Percentiles rank a stretch among this genome's conserved stretches.
Evolutionary conservation across 1,140 invertebrate species (phyloP).

Genomic region (Arctopsyche grandis): DNA sequence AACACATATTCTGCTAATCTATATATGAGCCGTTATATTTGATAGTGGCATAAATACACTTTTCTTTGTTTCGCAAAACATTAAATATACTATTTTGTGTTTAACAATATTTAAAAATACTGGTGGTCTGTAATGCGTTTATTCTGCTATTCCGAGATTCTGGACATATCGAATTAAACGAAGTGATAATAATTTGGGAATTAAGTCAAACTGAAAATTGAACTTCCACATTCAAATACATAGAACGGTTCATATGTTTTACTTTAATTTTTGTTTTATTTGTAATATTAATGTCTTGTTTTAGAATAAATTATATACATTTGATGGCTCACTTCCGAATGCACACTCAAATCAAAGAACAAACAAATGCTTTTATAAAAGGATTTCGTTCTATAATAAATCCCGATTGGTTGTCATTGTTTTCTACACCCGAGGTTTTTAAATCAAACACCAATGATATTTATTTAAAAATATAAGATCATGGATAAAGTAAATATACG

Average conservation of each 20-base stretch:
- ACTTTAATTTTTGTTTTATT: neutral
- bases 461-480: constrained; percentile 7
- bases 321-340: constrained; percentile 98
- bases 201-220: too few species aligned
- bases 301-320: constrained; percentile 96
- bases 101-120: too few species aligned
- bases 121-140: too few species aligned
- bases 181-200: too few species aligned
- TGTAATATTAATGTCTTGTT: constrained; percentile 55
- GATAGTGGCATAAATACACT: too few species aligned
- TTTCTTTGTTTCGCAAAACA: too few species aligned
- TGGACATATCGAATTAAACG: too few species aligned
- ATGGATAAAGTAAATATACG: neutral
- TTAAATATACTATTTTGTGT: too few species aligned
- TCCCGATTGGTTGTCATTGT: constrained; percentile 93
- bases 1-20: constrained; percentile 54
- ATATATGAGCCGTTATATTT: too few species aligned
- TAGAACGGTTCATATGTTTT: neutral
- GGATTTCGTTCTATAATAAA: constrained; percentile 97
- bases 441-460: neutral
- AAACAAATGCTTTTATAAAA: constrained; percentile 94
- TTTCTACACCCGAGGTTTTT: constrained; percentile 93
- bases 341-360: constrained; percentile 96
- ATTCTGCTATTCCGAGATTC: too few species aligned
- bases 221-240: neutral